Conservation (phyloP, 37 sponge, comb jelly and placozoan genomes). For the Agelas oroides region DNA sequence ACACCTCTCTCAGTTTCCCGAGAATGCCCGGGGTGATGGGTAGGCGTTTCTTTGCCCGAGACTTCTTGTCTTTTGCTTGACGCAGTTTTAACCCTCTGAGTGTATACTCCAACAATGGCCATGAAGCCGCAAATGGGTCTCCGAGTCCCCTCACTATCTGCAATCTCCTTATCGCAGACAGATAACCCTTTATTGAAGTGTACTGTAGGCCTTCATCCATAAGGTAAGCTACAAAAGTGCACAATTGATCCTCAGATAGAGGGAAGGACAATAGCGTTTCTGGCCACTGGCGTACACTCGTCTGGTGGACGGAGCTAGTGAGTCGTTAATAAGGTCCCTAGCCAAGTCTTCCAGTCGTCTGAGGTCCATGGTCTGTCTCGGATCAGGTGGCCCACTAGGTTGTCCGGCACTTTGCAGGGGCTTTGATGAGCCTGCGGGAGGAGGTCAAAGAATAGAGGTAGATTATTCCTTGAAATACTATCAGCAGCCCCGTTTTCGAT, state of each 20-base stretch:
- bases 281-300: neutral
- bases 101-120: slow-evolving; percentile 9
- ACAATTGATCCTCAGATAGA: neutral
- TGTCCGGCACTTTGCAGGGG: neutral
- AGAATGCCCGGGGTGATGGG: neutral
- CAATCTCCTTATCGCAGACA: neutral
- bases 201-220: neutral
- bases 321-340: neutral
- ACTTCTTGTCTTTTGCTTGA: neutral
- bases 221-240: neutral
- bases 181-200: slow-evolving; percentile 3
- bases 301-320: neutral
- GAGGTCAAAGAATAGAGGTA: neutral
- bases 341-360: neutral
- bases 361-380: neutral
- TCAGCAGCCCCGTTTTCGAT: neutral
- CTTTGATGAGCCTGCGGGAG: slow-evolving; percentile 6
- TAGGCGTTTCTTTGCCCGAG: neutral
- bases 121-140: neutral
- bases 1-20: neutral
- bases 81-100: slow-evolving; percentile 4
- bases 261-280: neutral
- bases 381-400: neutral
- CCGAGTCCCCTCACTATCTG: slow-evolving; percentile 19
- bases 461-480: neutral